phyloP scores from a whole-genome alignment of 2,113 vertebrate genomes.

The Cavia aperea region DNA sequence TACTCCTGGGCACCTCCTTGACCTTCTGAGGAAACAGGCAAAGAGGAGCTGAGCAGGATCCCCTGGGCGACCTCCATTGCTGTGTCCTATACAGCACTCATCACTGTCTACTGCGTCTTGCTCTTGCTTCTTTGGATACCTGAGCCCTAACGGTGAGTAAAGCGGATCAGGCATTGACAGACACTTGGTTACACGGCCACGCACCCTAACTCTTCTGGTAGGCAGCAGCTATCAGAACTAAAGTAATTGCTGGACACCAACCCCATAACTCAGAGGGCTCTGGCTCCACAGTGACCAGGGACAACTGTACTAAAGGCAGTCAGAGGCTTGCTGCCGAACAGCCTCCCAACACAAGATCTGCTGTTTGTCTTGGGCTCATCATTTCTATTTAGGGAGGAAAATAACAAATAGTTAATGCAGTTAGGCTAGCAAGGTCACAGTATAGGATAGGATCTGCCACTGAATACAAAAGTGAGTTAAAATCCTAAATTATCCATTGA shows the following conservation, averaged over 20 bases:
- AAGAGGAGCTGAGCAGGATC: neutral
- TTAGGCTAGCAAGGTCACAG: neutral
- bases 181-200: neutral
- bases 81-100: neutral
- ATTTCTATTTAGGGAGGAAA: neutral
- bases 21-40: neutral
- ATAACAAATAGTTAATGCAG: neutral
- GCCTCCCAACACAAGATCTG: neutral
- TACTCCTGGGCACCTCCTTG: neutral
- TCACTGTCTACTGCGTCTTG: neutral
- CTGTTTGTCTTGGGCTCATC: neutral
- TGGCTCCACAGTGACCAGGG: rapidly evolving
- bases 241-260: neutral
- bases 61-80: no score
- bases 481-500: neutral
- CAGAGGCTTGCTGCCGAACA: neutral
- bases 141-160: neutral
- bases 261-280: neutral
- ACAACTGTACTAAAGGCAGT: neutral
- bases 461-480: neutral
- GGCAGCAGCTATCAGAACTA: neutral
- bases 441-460: neutral
- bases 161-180: no score
- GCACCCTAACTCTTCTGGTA: neutral
- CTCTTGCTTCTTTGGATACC: neutral